Base-by-base conservation (phyloP, 2,888 invertebrate species). In the Folsomia manolachei region DNA sequence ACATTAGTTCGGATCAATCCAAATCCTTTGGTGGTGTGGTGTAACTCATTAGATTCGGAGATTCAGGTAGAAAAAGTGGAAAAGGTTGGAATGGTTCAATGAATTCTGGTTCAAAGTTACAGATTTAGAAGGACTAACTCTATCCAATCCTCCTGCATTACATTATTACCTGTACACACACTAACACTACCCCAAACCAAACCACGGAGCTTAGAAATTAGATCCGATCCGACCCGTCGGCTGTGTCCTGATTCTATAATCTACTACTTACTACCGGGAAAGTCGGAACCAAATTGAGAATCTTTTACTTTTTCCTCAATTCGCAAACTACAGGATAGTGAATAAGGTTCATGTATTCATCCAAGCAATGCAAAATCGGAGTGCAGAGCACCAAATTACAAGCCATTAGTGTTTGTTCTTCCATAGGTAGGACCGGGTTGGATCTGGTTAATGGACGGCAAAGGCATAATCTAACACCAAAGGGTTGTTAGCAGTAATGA, bases 401-500 rank as follows among this genome's bases (percentile, higher is more conserved):
- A 56, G 56, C 56, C 56, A 56, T 56, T 56, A 56, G 21, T 19
- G 56, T n/a, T n/a, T 39, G 39, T 56, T n/a, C 56, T 19, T 18
- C 56, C 56, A 19, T 7, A n/a, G 56, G n/a, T 39, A 39, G 39
- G n/a, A n/a, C n/a, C n/a, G n/a, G n/a, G 18, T 56, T 56, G 56
- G 56, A 56, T 56, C n/a, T 56, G 56, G 56, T 56, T 56, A 56
- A 56, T 56, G 56, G 56, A 56, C 56, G 56, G 19, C 18, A 56
- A 18, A 56, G 56, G 56, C 18, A 56, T 56, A 56, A 56, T 56
- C 56, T 56, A 56, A 21, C 56, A 56, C 56, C 56, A 39, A 39
- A 39, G 39, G 39, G 39, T 39, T 39, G 39, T 39, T 39, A 39
- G 39, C 39, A 39, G 39, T 39, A 39, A 39, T 39, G 39, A 39